Evolutionary conservation across 2,888 invertebrate genomes (phyloP), one percentile per base, ranked within the genome.

Genomic region (Lapara coniferarum): DNA sequence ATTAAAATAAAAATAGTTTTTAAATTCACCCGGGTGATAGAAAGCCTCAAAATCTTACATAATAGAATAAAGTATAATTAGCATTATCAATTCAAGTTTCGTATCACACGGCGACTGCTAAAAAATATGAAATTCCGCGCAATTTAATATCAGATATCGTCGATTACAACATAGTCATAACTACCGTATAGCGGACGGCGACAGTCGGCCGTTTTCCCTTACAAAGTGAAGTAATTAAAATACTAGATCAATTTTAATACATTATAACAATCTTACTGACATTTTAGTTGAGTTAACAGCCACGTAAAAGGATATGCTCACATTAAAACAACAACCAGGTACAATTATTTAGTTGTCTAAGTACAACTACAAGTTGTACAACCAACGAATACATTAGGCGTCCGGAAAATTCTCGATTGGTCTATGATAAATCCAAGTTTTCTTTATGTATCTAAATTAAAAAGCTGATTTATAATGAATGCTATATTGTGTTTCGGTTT

Each of bases 241-340:
- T 63, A 63, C 63, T 46, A 63, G 63, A 12, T 19, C 46, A 49
- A 63, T 63, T 63, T 63, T 63, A 63, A 63, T 63, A 49, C 63
- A 63, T 63, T 49, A 63, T 49, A 63, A 63, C 49, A 63, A 63
- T 63, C 13, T 6, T 49, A 63, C 19, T 63, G 46, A 63, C 49
- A 63, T 63, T 63, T 63, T 63, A 63, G 19, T 63, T 46, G 59
- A 63, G 59, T 63, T 63, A 63, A 63, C 16, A 49, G 63, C 49
- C 19, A 49, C 63, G 19, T 49, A 63, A 63, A 63, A 63, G 63
- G 63, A 49, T 19, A 63, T 63, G 59, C 10, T 46, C 46, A 46
- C n/a, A 63, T 46, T 46, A 46, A 46, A 46, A 63, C 46, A 0
- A 49, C 19, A 13, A 63, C 46, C 49, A 46, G 63, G 49, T 63